Conservation (phyloP, 2,888 invertebrate species). For the Diploptera punctata region DNA sequence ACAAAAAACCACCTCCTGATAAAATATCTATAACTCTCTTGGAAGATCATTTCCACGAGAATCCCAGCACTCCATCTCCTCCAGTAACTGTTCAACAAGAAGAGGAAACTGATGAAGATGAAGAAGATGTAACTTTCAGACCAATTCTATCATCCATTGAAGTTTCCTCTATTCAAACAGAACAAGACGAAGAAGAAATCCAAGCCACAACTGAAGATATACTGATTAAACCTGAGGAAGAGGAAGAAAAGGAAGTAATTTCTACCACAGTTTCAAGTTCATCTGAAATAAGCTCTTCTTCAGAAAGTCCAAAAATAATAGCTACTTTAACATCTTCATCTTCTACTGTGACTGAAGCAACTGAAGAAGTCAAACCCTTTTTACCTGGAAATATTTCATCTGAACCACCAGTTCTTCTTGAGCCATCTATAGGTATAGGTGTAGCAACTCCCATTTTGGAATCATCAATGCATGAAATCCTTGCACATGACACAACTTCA, state of each 20-base stretch:
- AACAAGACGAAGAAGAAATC: slow-evolving; percentile 40
- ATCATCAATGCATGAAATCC: slow-evolving; percentile 52
- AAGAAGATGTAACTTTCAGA: slow-evolving; percentile 41
- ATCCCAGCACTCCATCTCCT: not conserved
- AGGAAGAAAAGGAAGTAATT: slow-evolving; percentile 52
- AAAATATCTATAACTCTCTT: not conserved
- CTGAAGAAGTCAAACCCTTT: slow-evolving; percentile 3
- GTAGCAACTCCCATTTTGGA: slow-evolving; percentile 53
- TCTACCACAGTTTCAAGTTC: not conserved
- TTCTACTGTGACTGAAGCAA: slow-evolving; percentile 34
- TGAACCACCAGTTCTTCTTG: slow-evolving; percentile 36
- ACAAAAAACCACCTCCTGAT: slow-evolving; percentile 42
- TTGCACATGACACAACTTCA: slow-evolving; percentile 2
- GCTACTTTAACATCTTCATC: slow-evolving; percentile 33
- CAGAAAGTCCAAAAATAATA: slow-evolving; percentile 31
- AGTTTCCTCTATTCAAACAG: slow-evolving; percentile 29
- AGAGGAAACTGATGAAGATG: slow-evolving; percentile 48
- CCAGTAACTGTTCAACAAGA: slow-evolving; percentile 52
- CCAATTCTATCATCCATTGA: slow-evolving; percentile 41
- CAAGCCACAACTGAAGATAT: slow-evolving; percentile 41
- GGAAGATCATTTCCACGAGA: not conserved
- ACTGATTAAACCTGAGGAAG: slow-evolving; percentile 44
- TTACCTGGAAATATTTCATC: not conserved
- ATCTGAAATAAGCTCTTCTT: not conserved
- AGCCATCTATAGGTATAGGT: slow-evolving; percentile 42